These are phyloP conservation scores for Anser cygnoides DNA, from an alignment of 2,113 vertebrate species.

Conservation along the genomic window DNA sequence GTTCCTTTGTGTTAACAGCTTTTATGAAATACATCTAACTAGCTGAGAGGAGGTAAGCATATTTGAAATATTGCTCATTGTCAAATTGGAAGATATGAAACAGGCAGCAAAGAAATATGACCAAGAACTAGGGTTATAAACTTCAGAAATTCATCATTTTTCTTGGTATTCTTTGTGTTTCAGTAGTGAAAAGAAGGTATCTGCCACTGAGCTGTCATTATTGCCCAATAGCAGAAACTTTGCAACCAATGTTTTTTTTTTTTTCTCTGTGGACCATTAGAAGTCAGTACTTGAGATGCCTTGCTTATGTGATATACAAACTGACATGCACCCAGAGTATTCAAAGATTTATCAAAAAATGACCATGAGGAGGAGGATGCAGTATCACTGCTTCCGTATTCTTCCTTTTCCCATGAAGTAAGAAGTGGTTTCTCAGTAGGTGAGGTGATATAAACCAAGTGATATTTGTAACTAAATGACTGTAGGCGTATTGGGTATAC, in stretches of 20 bases:
- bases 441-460: background rate
- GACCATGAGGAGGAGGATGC: background rate
- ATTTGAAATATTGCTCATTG: background rate
- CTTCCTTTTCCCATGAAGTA: background rate
- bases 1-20: background rate
- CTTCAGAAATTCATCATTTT: background rate
- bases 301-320: background rate
- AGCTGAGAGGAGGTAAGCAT: background rate
- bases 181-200: background rate
- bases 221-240: background rate
- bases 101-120: background rate
- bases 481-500: background rate
- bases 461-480: background rate
- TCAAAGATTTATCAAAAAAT: background rate
- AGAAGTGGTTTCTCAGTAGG: background rate
- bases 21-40: background rate
- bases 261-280: background rate
- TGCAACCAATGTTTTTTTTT: background rate
- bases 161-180: background rate
- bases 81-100: background rate
- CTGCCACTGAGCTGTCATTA: background rate
- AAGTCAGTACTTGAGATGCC: background rate
- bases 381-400: background rate
- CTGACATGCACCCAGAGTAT: background rate
- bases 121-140: background rate